Conservation (phyloP, 1,140 invertebrate species). For the Carposina sasakii region DNA sequence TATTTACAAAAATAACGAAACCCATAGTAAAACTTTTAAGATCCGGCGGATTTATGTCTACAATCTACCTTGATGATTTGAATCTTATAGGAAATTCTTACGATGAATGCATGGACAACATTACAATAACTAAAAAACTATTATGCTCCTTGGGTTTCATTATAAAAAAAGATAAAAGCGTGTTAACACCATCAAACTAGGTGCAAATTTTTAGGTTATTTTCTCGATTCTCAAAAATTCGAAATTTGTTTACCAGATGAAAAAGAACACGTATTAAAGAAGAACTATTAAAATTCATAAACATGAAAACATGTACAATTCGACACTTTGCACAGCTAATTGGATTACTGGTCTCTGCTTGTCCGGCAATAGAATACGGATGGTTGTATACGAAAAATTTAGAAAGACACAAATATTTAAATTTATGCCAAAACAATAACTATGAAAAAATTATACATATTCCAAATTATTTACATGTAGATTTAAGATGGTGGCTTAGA, state of each 20-base stretch:
- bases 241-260: background rate
- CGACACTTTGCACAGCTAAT: background rate
- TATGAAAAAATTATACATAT: background rate
- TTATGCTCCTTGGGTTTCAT: no score
- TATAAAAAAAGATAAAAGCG: background rate
- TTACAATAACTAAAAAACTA: no score
- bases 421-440: no score
- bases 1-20: no score
- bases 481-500: background rate
- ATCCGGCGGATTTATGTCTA: no score
- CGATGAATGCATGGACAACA: no score
- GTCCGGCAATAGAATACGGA: background rate
- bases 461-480: background rate
- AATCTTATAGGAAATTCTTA: no score
- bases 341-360: background rate
- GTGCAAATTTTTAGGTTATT: background rate
- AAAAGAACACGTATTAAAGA: background rate
- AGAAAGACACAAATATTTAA: no score
- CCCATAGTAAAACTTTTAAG: no score
- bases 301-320: background rate
- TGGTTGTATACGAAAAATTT: no score
- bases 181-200: background rate
- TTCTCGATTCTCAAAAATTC: background rate
- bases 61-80: no score
- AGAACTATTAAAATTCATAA: no score